Evolutionary conservation across 2,888 invertebrate genomes (phyloP), one percentile per base, ranked within the genome.

Genomic region (Merodon equestris): DNA sequence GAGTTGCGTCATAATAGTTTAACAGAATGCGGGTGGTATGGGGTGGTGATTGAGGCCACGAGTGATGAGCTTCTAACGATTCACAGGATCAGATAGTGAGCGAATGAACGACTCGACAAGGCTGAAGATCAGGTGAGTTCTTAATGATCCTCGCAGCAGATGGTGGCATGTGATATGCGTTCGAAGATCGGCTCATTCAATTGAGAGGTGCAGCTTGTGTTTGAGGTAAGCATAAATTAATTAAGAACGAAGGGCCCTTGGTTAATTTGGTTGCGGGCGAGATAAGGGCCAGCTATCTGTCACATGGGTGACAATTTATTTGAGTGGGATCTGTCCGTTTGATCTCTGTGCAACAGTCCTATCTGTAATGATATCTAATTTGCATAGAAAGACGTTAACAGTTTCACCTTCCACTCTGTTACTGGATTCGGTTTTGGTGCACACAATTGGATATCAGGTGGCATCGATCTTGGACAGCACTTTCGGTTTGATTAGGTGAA

Each of bases 171-270:
- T 48, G 68, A 75, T 75, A 75, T 47, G 48, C 57, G 50, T 44
- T 50, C 66, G 64, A 64, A 53, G 27, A 9, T 72, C 51, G 50
- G n/a, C 4, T 34, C 12, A 10, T n/a, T n/a, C n/a, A n/a, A n/a
- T n/a, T n/a, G 7, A 27, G 27, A 7, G 27, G 27, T 27, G 27
- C 27, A 27, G 27, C 27, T 27, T 7, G 14, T 27, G 50, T n/a
- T 58, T 47, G 40, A 50, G 67, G 36, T 45, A 27, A 47, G 61
- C 38, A 36, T 68, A 74, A 74, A 74, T 74, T 74, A 74, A 68
- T 74, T 74, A 74, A 50, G 47, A 17, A 12, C 58, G 13, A 60
- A 9, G 40, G 36, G 53, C 13, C 15, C 53, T 14, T 5, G 19
- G 1, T 34, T 60, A 18, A 40, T 50, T 38, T 53, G 36, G 47